These are phyloP conservation scores for Lamellibrachia luymesi DNA, from an alignment of 1,140 invertebrate genomes.

Conservation along the genomic window DNA sequence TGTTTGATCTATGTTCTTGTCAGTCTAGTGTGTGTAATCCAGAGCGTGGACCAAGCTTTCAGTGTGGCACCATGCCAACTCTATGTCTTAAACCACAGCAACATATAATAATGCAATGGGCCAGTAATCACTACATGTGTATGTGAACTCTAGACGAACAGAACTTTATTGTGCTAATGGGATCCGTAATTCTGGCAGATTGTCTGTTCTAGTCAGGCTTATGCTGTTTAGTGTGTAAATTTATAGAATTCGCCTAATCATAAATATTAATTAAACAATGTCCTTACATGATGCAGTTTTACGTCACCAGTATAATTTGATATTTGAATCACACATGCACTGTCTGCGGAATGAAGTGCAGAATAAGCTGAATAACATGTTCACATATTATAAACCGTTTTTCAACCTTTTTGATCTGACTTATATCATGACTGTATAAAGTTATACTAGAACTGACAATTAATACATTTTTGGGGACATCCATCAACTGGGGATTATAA, in stretches of 20 bases:
- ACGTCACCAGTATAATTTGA: neutral
- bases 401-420: neutral
- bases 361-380: neutral
- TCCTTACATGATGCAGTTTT: neutral
- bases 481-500: neutral
- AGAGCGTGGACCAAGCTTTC: too few species aligned
- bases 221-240: neutral
- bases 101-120: neutral
- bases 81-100: neutral
- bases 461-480: neutral
- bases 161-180: neutral
- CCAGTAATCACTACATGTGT: neutral
- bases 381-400: neutral
- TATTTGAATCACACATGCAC: neutral
- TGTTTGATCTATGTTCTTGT: too few species aligned
- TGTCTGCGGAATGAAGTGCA: too few species aligned
- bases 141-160: neutral
- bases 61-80: too few species aligned
- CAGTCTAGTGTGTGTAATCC: too few species aligned
- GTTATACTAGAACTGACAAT: neutral
- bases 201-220: neutral
- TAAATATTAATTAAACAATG: neutral
- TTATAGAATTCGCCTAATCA: neutral
- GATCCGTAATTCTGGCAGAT: neutral
- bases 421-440: neutral